A percentile compares a stretch with the other conserved stretches of the same genome.
Conservation (phyloP, 2,888 invertebrate species). For the Ormyrus nitidulus region DNA sequence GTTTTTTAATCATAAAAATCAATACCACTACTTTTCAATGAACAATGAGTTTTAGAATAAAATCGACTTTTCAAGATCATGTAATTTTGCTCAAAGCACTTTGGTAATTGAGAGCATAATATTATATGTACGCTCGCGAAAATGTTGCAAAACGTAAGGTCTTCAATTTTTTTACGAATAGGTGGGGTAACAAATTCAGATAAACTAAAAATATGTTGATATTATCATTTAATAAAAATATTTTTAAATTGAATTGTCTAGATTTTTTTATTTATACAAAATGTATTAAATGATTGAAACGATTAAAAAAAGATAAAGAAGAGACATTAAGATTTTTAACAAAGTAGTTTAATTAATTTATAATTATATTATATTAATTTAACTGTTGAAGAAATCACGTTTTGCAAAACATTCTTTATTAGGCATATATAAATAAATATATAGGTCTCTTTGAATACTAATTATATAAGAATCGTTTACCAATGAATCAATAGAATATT, state of each 20-base stretch:
- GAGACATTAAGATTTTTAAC: too few relatives aligned
- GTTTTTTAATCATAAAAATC: conserved; percentile 22
- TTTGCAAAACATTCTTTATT: conserved; percentile 22
- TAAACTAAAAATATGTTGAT: background rate
- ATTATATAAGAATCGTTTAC: background rate
- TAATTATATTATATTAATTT: too few relatives aligned
- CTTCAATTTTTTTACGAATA: background rate
- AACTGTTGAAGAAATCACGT: background rate
- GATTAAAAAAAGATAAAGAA: too few relatives aligned
- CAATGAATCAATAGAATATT: background rate
- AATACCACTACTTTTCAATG: conserved; percentile 13
- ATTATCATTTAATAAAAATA: background rate
- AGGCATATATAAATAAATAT: conserved; percentile 24
- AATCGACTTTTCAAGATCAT: conserved; percentile 43
- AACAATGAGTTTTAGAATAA: background rate
- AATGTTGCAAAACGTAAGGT: conserved; percentile 16
- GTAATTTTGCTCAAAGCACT: conserved; percentile 44
- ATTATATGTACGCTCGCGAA: conserved; percentile 10
- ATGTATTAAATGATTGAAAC: too few relatives aligned
- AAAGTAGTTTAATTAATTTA: too few relatives aligned
- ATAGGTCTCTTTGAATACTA: conserved; percentile 20
- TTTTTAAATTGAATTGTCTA: background rate
- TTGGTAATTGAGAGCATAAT: conserved; percentile 34
- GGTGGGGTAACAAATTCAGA: background rate
- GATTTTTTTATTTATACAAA: too few relatives aligned